Percentiles rank a stretch among this genome's conserved stretches.
Evolutionary conservation across 2,113 vertebrate species (phyloP).

Genomic region (Balaenoptera acutorostrata): DNA sequence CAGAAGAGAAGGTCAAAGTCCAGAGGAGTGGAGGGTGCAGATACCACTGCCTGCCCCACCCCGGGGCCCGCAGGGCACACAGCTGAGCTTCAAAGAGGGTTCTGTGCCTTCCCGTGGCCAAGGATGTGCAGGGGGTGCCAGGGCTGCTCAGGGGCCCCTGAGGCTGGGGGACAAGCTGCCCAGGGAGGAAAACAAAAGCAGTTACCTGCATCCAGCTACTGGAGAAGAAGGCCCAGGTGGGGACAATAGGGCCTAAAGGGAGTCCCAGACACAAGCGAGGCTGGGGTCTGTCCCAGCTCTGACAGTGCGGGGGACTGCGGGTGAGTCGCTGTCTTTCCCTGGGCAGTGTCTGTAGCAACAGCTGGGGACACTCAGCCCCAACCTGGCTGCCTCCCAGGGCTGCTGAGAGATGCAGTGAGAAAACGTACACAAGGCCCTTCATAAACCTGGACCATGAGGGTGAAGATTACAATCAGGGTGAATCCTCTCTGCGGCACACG

Average conservation of each 20-base stretch:
- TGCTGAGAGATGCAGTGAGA: background rate
- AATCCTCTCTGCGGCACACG: fast-evolving
- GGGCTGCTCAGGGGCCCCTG: background rate
- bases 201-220: no score
- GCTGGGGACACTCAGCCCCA: background rate
- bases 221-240: background rate
- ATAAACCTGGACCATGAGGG: background rate
- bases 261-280: fast-evolving
- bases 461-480: fast-evolving
- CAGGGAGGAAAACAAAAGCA: background rate
- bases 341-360: background rate
- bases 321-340: background rate
- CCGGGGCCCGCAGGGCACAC: background rate
- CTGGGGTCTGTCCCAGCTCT: background rate
- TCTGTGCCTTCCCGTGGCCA: background rate
- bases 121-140: background rate
- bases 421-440: background rate
- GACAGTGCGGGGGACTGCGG: background rate
- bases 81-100: background rate
- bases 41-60: fast-evolving
- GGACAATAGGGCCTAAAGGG: background rate
- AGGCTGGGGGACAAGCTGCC: background rate
- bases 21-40: background rate
- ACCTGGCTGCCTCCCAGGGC: background rate
- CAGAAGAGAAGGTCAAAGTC: background rate